These are phyloP conservation scores for Andrena bicolor DNA, from an alignment of 2,888 invertebrate genomes.

Conservation along the genomic window DNA sequence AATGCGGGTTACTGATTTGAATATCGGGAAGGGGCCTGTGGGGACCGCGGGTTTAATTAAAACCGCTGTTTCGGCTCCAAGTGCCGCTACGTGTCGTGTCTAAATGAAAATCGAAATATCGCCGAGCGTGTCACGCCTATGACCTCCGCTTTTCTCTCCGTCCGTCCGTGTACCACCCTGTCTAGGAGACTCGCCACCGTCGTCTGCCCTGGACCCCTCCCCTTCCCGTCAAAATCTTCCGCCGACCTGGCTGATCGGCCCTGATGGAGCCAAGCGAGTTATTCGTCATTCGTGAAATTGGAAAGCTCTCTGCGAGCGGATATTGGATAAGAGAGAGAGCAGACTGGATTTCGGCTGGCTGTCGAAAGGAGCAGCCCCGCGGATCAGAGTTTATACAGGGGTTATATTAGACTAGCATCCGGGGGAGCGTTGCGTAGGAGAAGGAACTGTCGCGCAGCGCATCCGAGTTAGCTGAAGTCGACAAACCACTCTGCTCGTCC, in stretches of 20 bases:
- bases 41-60: constrained; percentile 79
- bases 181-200: background rate
- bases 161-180: constrained; percentile 9
- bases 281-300: constrained; percentile 75
- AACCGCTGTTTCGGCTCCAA: constrained; percentile 78
- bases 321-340: constrained; percentile 65
- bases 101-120: constrained; percentile 82
- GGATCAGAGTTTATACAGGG: constrained; percentile 8
- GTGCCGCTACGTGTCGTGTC: constrained; percentile 76
- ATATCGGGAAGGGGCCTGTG: constrained; percentile 68
- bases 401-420: constrained; percentile 34
- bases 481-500: background rate
- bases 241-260: constrained; percentile 47
- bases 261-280: constrained; percentile 68
- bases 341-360: constrained; percentile 43
- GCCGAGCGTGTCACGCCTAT: constrained; percentile 44
- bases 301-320: constrained; percentile 71
- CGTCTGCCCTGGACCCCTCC: background rate
- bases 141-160: constrained; percentile 28
- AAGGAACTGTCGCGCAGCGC: constrained; percentile 4
- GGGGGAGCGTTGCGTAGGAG: background rate
- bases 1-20: constrained; percentile 81
- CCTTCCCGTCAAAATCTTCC: constrained; percentile 47
- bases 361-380: constrained; percentile 31
- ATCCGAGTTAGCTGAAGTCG: background rate